phyloP scores from a whole-genome alignment of 2,113 vertebrate species.

The Leuciscus idus region DNA sequence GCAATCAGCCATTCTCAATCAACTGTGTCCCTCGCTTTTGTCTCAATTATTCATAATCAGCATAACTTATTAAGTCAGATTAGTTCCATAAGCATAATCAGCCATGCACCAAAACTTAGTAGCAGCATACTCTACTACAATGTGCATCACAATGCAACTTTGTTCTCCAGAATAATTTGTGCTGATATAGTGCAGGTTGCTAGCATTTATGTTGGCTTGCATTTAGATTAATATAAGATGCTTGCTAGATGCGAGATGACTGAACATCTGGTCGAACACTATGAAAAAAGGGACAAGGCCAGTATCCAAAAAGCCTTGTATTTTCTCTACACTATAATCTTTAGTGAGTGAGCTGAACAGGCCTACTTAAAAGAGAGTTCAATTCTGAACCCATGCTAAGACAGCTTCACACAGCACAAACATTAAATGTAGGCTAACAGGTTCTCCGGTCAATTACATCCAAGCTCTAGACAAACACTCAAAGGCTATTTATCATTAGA shows the following conservation, averaged over 20 bases:
- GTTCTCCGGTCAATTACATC: constrained; percentile 5
- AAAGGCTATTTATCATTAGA: constrained; percentile 8
- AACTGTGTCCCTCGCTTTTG: neutral
- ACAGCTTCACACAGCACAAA: constrained; percentile 2
- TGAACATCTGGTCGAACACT: constrained; percentile 21
- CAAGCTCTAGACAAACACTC: constrained; percentile 5
- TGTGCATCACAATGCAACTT: constrained; percentile 3
- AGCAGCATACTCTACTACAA: neutral
- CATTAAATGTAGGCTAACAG: constrained; percentile 3
- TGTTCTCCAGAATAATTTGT: neutral
- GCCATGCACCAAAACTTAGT: neutral
- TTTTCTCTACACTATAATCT: neutral
- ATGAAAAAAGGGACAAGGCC: neutral
- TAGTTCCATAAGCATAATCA: constrained; percentile 5
- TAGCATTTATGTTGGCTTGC: neutral
- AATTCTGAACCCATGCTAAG: constrained; percentile 6
- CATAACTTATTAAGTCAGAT: neutral
- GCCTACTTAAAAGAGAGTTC: neutral
- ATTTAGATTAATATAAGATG: neutral
- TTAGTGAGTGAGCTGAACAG: neutral
- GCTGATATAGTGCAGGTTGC: neutral
- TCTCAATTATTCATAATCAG: neutral
- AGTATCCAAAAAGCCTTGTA: constrained; percentile 14
- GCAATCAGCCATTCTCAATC: neutral
- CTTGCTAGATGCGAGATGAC: neutral